These are phyloP conservation scores for Hiodon tergisus DNA, from an alignment of 2,113 vertebrate species.

Conservation along the genomic window DNA sequence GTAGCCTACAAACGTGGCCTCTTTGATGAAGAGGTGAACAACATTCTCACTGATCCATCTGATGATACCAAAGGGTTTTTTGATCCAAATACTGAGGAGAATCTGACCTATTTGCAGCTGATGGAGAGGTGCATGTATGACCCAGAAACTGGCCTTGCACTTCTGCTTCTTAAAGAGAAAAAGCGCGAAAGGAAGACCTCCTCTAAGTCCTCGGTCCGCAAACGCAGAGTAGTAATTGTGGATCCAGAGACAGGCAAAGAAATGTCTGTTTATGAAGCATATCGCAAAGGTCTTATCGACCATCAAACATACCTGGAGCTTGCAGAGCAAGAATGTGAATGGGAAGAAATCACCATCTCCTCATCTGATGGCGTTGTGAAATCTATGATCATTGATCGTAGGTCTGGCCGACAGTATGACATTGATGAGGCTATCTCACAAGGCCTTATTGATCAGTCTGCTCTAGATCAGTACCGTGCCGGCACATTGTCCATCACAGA, in stretches of 20 bases:
- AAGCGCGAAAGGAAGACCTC: constrained; percentile 85
- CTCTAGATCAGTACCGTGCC: constrained; percentile 84
- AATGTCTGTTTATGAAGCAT: constrained; percentile 96
- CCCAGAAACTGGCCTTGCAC: constrained; percentile 78
- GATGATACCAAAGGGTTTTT: too few species aligned
- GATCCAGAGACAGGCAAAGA: constrained; percentile 94
- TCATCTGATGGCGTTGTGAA: constrained; percentile 87
- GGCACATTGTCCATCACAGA: constrained; percentile 91
- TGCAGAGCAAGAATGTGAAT: constrained; percentile 94
- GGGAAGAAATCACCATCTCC: constrained; percentile 96
- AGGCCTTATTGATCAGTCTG: constrained; percentile 81
- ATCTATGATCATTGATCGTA: constrained; percentile 89
- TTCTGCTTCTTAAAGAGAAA: constrained; percentile 87
- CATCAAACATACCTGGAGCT: constrained; percentile 95
- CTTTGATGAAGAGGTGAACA: too few species aligned
- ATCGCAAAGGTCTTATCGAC: constrained; percentile 92
- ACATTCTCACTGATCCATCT: too few species aligned
- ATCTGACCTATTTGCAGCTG: too few species aligned
- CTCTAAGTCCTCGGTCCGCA: constrained; percentile 93
- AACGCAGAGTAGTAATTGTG: constrained; percentile 92
- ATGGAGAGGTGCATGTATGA: constrained; percentile 85
- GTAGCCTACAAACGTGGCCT: too few species aligned
- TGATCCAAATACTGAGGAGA: too few species aligned
- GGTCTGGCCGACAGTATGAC: constrained; percentile 91
- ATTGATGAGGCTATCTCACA: constrained; percentile 85